Percentiles rank a stretch among this genome's conserved stretches.
These are phyloP conservation scores for Zoanthus solanderi DNA, from an alignment of 92 coral and sea anemone genomes.

Conservation along the genomic window DNA sequence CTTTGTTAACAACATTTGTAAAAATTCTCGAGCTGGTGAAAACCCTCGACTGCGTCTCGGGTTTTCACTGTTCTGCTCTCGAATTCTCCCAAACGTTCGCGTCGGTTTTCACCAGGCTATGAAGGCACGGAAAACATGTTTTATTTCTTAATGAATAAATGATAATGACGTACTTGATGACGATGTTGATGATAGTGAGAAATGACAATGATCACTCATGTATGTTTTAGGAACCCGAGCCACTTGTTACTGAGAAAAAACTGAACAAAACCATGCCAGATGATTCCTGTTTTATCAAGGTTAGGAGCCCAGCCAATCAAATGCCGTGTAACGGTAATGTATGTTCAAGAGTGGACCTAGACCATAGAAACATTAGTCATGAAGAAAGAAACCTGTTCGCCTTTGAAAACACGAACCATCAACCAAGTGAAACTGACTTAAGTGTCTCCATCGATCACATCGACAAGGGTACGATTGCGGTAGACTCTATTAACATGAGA, in stretches of 20 bases:
- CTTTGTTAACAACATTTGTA: no score
- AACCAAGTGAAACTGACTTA: conserved; percentile 55
- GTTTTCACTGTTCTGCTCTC: no score
- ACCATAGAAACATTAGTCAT: background rate
- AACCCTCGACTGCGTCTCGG: no score
- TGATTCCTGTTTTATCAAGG: conserved; percentile 5
- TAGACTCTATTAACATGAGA: conserved; percentile 73
- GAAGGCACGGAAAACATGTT: no score
- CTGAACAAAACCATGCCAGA: background rate
- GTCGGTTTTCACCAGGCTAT: no score
- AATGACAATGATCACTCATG: background rate
- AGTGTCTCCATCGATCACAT: conserved; percentile 84
- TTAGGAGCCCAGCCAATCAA: background rate
- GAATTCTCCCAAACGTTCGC: no score
- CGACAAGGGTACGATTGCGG: conserved; percentile 75
- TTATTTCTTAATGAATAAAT: no score
- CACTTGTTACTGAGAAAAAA: background rate
- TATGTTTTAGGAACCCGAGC: conserved; percentile 18
- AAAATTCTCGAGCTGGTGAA: no score
- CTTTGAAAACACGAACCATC: conserved; percentile 43
- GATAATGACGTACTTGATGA: background rate
- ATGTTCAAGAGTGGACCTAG: background rate
- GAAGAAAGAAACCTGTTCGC: conserved; percentile 29
- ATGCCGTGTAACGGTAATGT: background rate
- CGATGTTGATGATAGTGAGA: background rate